Evolutionary conservation across 64 coral and sea anemone species (phyloP).

Genomic region (Acropora yongei): DNA sequence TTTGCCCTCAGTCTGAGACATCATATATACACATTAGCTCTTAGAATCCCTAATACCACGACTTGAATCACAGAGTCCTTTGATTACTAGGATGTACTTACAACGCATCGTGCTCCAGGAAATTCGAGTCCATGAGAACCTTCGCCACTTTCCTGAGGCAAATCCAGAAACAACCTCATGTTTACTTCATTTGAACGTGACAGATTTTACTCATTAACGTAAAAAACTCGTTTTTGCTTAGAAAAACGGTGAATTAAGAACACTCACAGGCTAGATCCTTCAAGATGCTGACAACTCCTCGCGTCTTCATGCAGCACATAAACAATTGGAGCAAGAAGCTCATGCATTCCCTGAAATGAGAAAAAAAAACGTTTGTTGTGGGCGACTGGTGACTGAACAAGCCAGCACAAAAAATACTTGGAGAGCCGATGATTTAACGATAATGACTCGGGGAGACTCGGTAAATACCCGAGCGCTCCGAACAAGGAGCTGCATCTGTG

Average conservation of each 20-base stretch:
- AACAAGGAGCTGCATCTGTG: too few relatives aligned
- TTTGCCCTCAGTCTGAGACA: too few relatives aligned
- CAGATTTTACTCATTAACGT: too few relatives aligned
- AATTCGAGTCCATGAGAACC: constrained; percentile 82
- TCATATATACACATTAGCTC: too few relatives aligned
- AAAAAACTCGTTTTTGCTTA: too few relatives aligned
- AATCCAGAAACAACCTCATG: not conserved
- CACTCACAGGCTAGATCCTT: constrained; percentile 80
- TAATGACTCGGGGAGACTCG: too few relatives aligned
- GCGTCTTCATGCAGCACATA: constrained; percentile 85
- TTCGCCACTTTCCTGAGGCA: constrained; percentile 53
- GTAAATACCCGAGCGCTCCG: too few relatives aligned
- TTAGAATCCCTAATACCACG: too few relatives aligned
- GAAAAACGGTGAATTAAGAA: not conserved
- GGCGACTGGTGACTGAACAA: too few relatives aligned
- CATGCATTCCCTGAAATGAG: constrained; percentile 89
- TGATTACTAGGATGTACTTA: constrained; percentile 57
- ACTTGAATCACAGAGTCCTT: too few relatives aligned
- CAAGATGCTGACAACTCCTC: constrained; percentile 68
- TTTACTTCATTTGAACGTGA: not conserved
- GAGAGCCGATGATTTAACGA: too few relatives aligned
- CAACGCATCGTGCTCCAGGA: constrained; percentile 96
- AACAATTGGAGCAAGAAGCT: constrained; percentile 88
- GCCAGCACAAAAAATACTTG: too few relatives aligned
- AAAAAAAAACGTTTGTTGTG: not conserved